Percentiles rank a stretch among this genome's conserved stretches.
Conservation (phyloP, 2,797 vertebrate genomes). For the Danio tinwini region DNA sequence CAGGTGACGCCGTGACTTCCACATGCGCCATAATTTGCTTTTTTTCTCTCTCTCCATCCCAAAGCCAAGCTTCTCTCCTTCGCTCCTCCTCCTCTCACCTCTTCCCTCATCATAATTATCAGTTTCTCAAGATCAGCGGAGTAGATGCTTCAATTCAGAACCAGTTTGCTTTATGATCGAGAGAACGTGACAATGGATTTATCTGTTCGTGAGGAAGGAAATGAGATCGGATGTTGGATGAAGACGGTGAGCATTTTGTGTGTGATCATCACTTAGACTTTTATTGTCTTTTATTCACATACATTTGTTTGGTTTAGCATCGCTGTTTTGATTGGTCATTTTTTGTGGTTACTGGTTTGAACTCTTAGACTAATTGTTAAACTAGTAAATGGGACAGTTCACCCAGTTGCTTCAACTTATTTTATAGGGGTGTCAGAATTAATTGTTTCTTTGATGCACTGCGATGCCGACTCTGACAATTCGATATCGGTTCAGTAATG, state of each 20-base stretch:
- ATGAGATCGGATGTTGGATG: conserved; percentile 23
- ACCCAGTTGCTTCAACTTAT: no score
- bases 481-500: no score
- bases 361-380: no score
- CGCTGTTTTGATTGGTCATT: neutral
- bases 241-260: conserved; percentile 28
- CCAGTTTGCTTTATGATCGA: neutral
- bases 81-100: neutral
- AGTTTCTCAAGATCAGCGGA: conserved; percentile 10
- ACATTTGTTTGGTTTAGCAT: neutral
- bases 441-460: no score
- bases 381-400: no score
- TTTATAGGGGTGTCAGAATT: no score
- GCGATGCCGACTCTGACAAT: no score
- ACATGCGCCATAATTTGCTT: conserved; percentile 19
- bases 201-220: conserved; percentile 11
- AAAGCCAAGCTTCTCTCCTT: neutral
- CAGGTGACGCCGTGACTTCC: conserved; percentile 42
- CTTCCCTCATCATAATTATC: conserved; percentile 16
- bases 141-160: conserved; percentile 1
- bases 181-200: conserved; percentile 27
- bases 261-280: conserved; percentile 10
- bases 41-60: neutral
- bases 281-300: neutral
- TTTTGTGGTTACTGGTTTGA: neutral